Evolutionary conservation across 2,797 vertebrate species (phyloP).

Genomic region (Apodemus agrarius): DNA sequence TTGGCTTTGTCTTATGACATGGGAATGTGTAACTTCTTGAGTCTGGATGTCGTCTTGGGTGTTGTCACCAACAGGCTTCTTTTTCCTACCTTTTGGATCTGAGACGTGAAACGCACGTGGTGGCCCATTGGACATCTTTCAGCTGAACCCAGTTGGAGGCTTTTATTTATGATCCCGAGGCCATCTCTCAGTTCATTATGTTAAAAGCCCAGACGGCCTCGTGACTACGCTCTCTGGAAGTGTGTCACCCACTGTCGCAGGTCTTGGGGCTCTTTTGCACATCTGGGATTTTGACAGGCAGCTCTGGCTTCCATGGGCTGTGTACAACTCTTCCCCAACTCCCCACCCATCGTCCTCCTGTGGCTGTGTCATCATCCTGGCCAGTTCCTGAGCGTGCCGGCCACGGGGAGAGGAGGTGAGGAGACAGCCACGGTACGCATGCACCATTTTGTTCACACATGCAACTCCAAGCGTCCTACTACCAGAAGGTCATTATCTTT

Average conservation of each 20-base stretch:
- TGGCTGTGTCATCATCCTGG: background rate
- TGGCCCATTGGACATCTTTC: background rate
- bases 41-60: background rate
- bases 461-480: conserved; percentile 49
- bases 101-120: background rate
- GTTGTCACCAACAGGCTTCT: background rate
- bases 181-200: conserved; percentile 28
- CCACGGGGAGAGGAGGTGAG: background rate
- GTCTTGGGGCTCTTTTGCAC: background rate
- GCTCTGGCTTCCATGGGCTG: background rate
- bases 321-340: background rate
- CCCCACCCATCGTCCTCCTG: background rate
- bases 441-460: background rate
- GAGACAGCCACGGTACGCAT: background rate
- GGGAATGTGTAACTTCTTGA: background rate
- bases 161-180: conserved; percentile 57
- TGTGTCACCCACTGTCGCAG: background rate
- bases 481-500: conserved; percentile 61
- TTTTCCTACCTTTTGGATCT: background rate
- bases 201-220: conserved; percentile 45
- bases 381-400: background rate
- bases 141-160: background rate
- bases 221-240: background rate
- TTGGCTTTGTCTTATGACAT: background rate
- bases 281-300: conserved; percentile 30